Base-by-base conservation (phyloP, 1,140 invertebrate genomes). In the Drosophila pectinifera region DNA sequence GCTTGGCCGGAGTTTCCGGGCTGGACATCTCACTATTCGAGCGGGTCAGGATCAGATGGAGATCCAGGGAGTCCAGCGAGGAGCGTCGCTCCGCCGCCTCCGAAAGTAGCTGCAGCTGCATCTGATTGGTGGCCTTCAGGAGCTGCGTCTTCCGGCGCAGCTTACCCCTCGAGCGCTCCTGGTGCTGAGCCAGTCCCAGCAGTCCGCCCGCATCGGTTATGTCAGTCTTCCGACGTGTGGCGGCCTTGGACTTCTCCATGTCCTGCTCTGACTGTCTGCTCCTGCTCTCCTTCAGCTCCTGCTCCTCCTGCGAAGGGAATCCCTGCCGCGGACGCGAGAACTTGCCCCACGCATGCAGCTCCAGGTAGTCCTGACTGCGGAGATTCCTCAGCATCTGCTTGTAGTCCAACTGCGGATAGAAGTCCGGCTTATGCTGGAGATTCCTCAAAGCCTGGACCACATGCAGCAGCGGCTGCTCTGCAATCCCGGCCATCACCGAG, bases 391-490 rank as follows among this genome's bases (percentile, higher is more conserved):
- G 94, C 8, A 97, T 81, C 58, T 93, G 92, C 14, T 93, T 92
- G 53, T 94, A 94, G 80, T 97, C 93, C 8, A 96, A 91, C 26
- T 92, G 90, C 2, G 96, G 95, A 92, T 96, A 96, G 74, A 95
- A 96, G 55, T 94, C 93, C 6, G 93, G 89, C 4, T 93, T 93
- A 68, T 95, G 94, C 62, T 94, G 93, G 4, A 97, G 91, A 91
- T 96, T 95, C 58, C 95, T 92, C 69, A 96, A 85, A 0, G 95
- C 94, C 63, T 93, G 91, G 5, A 97, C 92, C 5, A 96, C 81
- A 83, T 96, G 94, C 93, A 95, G 94, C 0, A 96, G 92, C 0
- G 96, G 95, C 65, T 95, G 94, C 59, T 96, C 95, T 4, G 94
- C 92, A 28, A 96, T 95, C 46, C 95, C 93, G 1, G 94, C 94